phyloP scores from a whole-genome alignment of 2,113 vertebrate species.

The Panthera leo region DNA sequence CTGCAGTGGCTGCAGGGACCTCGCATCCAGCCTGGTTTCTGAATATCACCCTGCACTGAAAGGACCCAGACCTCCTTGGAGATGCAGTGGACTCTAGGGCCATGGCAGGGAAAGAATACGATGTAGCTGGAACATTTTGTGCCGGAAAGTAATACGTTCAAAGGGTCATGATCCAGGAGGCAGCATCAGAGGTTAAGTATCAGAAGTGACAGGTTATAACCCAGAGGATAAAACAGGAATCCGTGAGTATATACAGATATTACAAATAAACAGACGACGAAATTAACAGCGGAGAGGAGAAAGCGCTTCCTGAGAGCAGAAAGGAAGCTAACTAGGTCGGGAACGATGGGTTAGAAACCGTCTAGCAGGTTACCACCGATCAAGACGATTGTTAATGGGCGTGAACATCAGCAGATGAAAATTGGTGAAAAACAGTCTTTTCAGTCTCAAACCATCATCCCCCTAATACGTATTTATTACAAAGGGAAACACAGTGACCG shows the following conservation, averaged over 20 bases:
- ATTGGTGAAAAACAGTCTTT: background rate
- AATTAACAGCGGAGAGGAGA: background rate
- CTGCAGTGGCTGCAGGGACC: background rate
- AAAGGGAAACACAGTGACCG: background rate
- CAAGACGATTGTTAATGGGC: background rate
- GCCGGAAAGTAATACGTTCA: background rate
- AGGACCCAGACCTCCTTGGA: background rate
- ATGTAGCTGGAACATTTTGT: rapidly evolving
- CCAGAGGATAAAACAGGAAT: background rate
- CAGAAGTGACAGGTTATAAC: background rate
- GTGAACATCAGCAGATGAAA: background rate
- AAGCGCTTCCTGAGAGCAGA: background rate
- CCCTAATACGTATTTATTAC: no score
- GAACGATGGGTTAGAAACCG: background rate
- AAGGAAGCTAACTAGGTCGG: background rate
- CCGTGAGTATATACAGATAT: rapidly evolving
- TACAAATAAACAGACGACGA: background rate
- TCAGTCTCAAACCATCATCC: no score
- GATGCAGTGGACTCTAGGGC: no score
- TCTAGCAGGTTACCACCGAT: background rate
- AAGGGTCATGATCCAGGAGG: background rate
- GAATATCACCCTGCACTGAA: background rate
- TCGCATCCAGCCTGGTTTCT: background rate
- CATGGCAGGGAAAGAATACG: background rate
- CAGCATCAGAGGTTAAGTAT: background rate